A percentile compares a stretch with the other conserved stretches of the same genome.
Conservation (phyloP, 2,113 vertebrate species). For the Panurus biarmicus region DNA sequence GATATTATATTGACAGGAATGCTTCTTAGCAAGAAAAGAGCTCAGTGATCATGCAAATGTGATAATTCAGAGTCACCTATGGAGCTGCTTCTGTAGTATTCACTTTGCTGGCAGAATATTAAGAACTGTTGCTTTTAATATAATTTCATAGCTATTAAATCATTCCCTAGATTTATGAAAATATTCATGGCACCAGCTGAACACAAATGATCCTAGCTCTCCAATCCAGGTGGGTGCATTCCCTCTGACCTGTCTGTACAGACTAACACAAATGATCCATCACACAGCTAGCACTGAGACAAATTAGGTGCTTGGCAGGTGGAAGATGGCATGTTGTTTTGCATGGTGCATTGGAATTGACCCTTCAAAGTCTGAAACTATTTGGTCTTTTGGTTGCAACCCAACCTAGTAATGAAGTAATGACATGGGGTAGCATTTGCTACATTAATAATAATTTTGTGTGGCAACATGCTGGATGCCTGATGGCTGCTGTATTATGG, state of each 20-base stretch:
- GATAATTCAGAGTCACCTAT: conserved; percentile 8
- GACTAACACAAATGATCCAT: neutral
- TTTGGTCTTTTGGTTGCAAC: neutral
- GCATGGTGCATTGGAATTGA: neutral
- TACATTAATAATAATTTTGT: neutral
- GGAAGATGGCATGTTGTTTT: neutral
- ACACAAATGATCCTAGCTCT: neutral
- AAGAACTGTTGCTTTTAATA: neutral
- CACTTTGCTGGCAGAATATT: neutral
- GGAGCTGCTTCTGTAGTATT: neutral
- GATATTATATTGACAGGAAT: neutral
- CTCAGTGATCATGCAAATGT: neutral
- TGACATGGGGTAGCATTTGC: neutral
- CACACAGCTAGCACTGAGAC: neutral
- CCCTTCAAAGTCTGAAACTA: neutral
- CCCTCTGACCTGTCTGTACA: neutral
- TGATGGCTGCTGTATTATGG: neutral
- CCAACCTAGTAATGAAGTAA: neutral
- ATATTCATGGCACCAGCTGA: neutral
- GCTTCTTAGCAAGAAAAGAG: neutral
- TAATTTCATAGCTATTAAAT: neutral
- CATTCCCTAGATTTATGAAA: neutral
- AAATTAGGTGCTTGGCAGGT: neutral
- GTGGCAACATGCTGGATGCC: neutral
- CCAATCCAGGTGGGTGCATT: neutral